Base-by-base conservation (phyloP, 2,113 vertebrate species). In the Protomyctophum bolini region DNA sequence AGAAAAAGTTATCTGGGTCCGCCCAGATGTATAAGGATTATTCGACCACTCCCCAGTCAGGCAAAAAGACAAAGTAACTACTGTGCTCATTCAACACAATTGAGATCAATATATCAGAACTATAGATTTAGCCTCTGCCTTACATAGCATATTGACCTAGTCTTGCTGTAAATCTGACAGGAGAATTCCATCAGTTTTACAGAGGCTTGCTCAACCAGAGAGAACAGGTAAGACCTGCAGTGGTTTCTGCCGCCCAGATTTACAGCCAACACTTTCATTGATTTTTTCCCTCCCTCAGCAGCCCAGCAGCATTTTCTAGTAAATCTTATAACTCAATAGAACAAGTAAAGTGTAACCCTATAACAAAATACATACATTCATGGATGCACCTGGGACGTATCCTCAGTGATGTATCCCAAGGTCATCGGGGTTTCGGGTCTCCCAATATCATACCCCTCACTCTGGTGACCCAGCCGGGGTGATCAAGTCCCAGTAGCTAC, bases 281-380 rank as follows among this genome's bases (percentile, higher is more conserved):
- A 87, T 89, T 87, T 82, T 76, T 46, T 21, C 21, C 41, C 21
- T 7, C 54, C 72, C 81, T 77, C 79, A 52, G 80, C 59, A 73
- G 72, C 58, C 61, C 57, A 61, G 77, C 72, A 74, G 51, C 71
- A 80, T 76, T 82, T 81, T 72, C 84, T 70, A 81, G 83, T 83
- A 87, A 83, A 89, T 88, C 84, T 81, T 78, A 63, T 48, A 75
- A 76, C 67, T 86, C 79, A 80, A 78, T 76, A 78, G 75, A 86
- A 87, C 75, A 84, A 81, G 78, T 79, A 67, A 84, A 81, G 78
- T 79, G 69, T 71, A 83, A 76, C 71, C 67, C n/a, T n/a, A n/a
- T n/a, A n/a, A n/a, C n/a, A n/a, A n/a, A n/a, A n/a, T n/a, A n/a
- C n/a, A n/a, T n/a, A n/a, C n/a, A n/a, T n/a, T n/a, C n/a, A n/a